These are phyloP conservation scores for Turdus rufiventris DNA, from an alignment of 2,113 vertebrate genomes.

Conservation along the genomic window DNA sequence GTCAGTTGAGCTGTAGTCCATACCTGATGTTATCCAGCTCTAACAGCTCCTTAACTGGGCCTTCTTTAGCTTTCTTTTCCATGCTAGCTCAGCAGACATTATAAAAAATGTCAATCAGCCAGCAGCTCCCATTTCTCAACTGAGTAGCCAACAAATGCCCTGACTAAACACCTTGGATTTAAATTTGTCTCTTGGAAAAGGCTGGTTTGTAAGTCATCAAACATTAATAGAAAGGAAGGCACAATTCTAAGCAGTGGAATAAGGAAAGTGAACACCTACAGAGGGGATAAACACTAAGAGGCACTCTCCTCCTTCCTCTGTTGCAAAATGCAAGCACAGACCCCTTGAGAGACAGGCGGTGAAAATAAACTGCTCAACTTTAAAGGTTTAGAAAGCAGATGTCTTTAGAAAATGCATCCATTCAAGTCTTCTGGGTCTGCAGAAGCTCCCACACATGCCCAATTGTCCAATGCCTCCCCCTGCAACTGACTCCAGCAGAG, in stretches of 20 bases:
- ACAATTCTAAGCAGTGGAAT: background rate
- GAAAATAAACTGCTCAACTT: background rate
- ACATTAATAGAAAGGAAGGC: background rate
- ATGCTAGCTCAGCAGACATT: background rate
- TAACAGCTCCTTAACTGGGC: background rate
- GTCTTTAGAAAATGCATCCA: background rate
- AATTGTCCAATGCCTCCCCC: background rate
- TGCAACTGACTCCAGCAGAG: background rate
- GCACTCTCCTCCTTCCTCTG: background rate
- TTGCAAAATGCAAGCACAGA: background rate
- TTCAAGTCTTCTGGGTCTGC: background rate
- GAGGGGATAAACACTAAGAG: background rate
- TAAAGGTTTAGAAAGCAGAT: background rate
- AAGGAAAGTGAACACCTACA: background rate
- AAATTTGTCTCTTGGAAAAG: background rate
- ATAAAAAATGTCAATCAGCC: background rate
- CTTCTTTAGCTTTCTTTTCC: background rate
- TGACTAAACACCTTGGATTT: background rate
- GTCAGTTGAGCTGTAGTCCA: background rate
- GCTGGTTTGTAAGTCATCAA: background rate
- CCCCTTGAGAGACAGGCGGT: background rate
- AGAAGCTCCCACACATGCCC: background rate
- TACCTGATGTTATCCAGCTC: background rate
- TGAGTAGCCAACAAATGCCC: background rate
- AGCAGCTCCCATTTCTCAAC: background rate